Conservation (phyloP, 2,113 vertebrate species). For the Garra rufa region DNA sequence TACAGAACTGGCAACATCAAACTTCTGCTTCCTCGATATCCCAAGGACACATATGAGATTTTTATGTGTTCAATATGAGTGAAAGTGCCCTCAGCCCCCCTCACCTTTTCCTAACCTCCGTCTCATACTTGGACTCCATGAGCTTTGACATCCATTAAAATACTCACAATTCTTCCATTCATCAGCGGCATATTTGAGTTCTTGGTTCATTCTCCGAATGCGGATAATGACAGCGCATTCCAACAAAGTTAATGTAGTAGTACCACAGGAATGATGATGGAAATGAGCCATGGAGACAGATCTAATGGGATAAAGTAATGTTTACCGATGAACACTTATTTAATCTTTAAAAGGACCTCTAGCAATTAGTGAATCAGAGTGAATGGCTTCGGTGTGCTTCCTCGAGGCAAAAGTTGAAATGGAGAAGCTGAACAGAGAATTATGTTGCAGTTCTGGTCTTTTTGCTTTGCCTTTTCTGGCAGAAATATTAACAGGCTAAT, state of each 20-base stretch:
- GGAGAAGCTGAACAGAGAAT: background rate
- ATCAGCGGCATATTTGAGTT: constrained; percentile 36
- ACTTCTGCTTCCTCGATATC: background rate
- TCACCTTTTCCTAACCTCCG: constrained; percentile 64
- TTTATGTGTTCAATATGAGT: background rate
- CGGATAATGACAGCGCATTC: constrained; percentile 53
- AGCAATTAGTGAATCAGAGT: constrained; percentile 8
- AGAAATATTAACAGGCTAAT: background rate
- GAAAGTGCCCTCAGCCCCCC: constrained; percentile 18
- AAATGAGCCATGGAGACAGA: constrained; percentile 50
- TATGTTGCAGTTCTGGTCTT: background rate
- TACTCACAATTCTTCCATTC: constrained; percentile 60
- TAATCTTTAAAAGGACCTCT: constrained; percentile 34
- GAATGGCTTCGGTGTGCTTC: background rate
- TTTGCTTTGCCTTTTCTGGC: background rate
- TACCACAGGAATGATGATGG: constrained; percentile 55
- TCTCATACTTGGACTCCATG: constrained; percentile 52
- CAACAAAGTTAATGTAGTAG: constrained; percentile 57
- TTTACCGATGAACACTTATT: constrained; percentile 51
- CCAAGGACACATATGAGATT: constrained; percentile 6
- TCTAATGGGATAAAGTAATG: constrained; percentile 56
- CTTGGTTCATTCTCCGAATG: constrained; percentile 33
- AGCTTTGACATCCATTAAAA: constrained; percentile 60
- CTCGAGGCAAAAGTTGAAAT: background rate
- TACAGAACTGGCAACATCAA: background rate